A percentile compares a stretch with the other conserved stretches of the same genome.
phyloP scores from a whole-genome alignment of 2,113 vertebrate species.

The Marmota monax region DNA sequence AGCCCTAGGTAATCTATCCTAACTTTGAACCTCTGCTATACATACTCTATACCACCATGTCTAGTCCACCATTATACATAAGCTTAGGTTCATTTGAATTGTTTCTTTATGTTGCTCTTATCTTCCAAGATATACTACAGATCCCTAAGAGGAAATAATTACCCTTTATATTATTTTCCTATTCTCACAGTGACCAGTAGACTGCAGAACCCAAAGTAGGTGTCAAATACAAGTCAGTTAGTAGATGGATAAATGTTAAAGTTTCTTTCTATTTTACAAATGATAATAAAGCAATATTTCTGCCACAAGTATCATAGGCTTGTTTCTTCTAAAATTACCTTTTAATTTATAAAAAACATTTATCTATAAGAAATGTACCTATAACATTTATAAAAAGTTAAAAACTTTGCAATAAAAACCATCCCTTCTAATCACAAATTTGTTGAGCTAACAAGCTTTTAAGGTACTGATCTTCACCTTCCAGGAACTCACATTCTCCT shows the following conservation, averaged over 20 bases:
- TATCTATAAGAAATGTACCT: background rate
- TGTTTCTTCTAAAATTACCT: conserved; percentile 47
- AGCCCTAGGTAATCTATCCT: background rate
- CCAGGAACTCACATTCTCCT: background rate
- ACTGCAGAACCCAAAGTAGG: background rate
- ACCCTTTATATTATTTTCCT: conserved; percentile 17
- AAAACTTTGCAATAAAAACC: conserved; percentile 52
- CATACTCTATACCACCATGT: background rate
- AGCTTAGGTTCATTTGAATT: background rate
- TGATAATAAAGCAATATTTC: conserved; percentile 4
- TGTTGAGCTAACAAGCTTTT: conserved; percentile 16
- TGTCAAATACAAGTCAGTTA: background rate
- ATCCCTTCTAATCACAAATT: conserved; percentile 6
- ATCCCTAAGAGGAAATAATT: background rate
- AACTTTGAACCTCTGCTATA: background rate
- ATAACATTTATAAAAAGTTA: conserved; percentile 11
- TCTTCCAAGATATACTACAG: background rate
- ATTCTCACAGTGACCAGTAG: background rate
- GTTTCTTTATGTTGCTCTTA: background rate
- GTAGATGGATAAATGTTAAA: background rate
- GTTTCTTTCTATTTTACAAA: conserved; percentile 49
- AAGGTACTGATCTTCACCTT: background rate
- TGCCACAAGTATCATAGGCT: background rate
- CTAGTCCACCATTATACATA: background rate
- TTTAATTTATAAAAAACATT: background rate